Conservation (phyloP, 2,888 invertebrate genomes). For the Mythimna loreyi region DNA sequence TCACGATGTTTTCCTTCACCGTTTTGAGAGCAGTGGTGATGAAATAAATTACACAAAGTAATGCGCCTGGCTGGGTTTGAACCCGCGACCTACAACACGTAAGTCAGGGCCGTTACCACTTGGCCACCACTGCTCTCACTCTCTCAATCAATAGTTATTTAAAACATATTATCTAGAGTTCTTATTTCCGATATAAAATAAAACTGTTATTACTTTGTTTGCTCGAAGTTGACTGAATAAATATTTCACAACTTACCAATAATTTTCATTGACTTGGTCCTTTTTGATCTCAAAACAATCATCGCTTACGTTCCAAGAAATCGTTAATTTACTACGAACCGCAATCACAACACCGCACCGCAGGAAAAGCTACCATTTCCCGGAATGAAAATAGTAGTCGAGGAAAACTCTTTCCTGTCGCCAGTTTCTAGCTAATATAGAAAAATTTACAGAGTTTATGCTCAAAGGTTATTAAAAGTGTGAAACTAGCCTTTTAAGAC, state of each 20-base stretch:
- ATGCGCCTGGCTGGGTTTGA: too few relatives aligned
- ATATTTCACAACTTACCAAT: constrained; percentile 7
- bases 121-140: too few relatives aligned
- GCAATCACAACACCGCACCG: background rate
- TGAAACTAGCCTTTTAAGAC: constrained; percentile 28
- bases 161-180: too few relatives aligned
- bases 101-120: too few relatives aligned
- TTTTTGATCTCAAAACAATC: background rate
- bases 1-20: too few relatives aligned
- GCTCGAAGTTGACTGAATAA: background rate
- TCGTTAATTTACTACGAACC: background rate
- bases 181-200: background rate
- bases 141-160: too few relatives aligned
- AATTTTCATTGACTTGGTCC: constrained; percentile 16
- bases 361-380: background rate
- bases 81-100: too few relatives aligned
- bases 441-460: constrained; percentile 33
- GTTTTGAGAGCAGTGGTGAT: too few relatives aligned
- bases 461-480: constrained; percentile 51
- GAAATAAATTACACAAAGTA: too few relatives aligned
- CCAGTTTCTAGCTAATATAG: constrained; percentile 24
- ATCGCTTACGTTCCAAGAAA: background rate
- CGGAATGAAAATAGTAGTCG: background rate
- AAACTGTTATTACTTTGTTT: background rate
- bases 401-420: constrained; percentile 22